Percentiles rank a stretch among this genome's conserved stretches.
These are phyloP conservation scores for Corythoichthys intestinalis DNA, from an alignment of 2,113 vertebrate species.

Conservation along the genomic window DNA sequence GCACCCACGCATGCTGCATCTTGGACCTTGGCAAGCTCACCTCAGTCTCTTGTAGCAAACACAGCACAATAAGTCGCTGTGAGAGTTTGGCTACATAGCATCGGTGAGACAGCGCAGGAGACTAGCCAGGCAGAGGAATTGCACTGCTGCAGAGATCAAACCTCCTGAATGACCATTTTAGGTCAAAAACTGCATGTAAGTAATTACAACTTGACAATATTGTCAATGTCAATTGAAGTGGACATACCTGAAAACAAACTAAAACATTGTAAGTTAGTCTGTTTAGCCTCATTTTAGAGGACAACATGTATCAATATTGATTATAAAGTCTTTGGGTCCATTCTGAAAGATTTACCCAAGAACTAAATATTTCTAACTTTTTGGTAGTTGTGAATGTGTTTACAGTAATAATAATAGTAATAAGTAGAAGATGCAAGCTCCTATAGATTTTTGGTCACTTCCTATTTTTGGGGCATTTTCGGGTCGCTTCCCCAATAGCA, in stretches of 20 bases:
- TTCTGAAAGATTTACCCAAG: background rate
- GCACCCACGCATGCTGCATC: slow-evolving; percentile 38
- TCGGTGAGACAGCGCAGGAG: slow-evolving; percentile 51
- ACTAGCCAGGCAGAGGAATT: slow-evolving; percentile 46
- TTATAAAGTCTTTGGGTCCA: background rate
- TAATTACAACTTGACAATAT: background rate
- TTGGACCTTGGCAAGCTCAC: slow-evolving; percentile 54
- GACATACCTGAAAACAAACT: background rate
- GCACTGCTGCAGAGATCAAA: slow-evolving; percentile 41
- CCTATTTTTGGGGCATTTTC: no score
- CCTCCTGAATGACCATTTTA: background rate
- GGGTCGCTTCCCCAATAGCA: no score
- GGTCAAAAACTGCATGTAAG: no score
- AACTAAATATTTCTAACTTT: background rate
- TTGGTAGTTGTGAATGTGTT: background rate
- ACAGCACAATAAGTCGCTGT: slow-evolving; percentile 28
- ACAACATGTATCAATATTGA: background rate
- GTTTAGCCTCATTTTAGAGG: background rate
- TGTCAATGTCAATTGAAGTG: background rate
- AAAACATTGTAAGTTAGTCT: background rate
- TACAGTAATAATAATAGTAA: no score
- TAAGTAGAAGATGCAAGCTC: no score
- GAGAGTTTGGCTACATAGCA: slow-evolving; percentile 34
- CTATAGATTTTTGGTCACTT: no score
- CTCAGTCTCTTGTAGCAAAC: slow-evolving; percentile 51